These are phyloP conservation scores for Antidorcas marsupialis DNA, from an alignment of 2,113 vertebrate genomes.

Conservation along the genomic window DNA sequence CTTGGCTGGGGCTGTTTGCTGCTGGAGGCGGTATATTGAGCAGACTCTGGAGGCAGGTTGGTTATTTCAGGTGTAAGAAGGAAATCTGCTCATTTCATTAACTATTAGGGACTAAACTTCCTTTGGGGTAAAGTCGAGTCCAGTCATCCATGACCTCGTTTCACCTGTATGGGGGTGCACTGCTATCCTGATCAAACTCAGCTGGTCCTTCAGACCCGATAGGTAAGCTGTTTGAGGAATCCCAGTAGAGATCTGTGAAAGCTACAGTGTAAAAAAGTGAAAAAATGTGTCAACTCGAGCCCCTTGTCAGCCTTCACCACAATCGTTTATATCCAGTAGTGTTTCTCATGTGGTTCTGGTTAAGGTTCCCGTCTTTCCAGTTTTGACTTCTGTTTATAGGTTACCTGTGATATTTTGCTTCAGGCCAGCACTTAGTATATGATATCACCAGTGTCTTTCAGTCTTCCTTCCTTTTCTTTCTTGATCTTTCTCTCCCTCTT, in stretches of 20 bases:
- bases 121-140: not conserved
- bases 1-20: slow-evolving; percentile 19
- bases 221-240: slow-evolving; percentile 44
- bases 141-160: not conserved
- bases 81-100: slow-evolving; percentile 10
- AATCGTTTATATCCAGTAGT: not conserved
- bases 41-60: slow-evolving; percentile 22
- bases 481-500: not conserved
- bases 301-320: not conserved
- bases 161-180: accelerated
- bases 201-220: not conserved
- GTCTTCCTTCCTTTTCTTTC: not conserved
- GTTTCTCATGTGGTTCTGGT: not conserved
- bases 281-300: not conserved
- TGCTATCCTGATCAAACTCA: not conserved
- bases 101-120: slow-evolving; percentile 50
- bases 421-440: not conserved
- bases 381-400: not conserved
- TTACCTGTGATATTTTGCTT: slow-evolving; percentile 43
- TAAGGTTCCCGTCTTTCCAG: not conserved
- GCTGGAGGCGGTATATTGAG: not conserved
- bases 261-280: slow-evolving; percentile 35
- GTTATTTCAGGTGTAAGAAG: slow-evolving; percentile 46
- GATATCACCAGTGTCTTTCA: not conserved
- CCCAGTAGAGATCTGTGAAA: not conserved